These are phyloP conservation scores for Samia ricini DNA, from an alignment of 1,140 invertebrate species.

Conservation along the genomic window DNA sequence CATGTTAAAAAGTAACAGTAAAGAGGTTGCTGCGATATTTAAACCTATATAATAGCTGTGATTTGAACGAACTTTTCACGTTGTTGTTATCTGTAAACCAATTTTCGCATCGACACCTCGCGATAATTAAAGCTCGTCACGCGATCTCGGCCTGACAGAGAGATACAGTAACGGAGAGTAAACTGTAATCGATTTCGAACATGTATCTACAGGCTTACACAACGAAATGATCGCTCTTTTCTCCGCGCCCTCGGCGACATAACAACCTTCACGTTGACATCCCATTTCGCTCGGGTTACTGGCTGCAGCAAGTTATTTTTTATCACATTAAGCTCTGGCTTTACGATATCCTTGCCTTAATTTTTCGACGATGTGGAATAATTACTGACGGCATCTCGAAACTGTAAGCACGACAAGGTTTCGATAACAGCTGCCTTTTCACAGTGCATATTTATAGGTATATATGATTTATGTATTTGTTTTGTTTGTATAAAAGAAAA, in stretches of 20 bases:
- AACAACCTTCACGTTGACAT: conserved; percentile 46
- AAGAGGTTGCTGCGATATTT: neutral
- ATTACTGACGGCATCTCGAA: conserved; percentile 52
- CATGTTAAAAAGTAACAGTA: neutral
- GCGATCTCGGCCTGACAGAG: conserved; percentile 51
- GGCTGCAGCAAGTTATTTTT: conserved; percentile 36
- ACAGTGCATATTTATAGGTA: neutral
- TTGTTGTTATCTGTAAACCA: conserved; percentile 43
- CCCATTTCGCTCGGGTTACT: conserved; percentile 47
- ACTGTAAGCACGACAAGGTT: conserved; percentile 52
- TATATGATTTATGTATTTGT: too few species aligned
- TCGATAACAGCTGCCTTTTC: conserved; percentile 46
- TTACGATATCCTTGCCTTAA: conserved; percentile 59
- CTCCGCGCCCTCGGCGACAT: conserved; percentile 40
- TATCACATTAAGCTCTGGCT: conserved; percentile 44
- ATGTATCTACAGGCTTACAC: conserved; percentile 43
- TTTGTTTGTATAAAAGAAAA: too few species aligned
- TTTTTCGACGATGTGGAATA: conserved; percentile 64
- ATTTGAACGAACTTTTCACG: conserved; percentile 56
- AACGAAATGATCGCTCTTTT: conserved; percentile 40
- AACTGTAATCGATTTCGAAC: conserved; percentile 65
- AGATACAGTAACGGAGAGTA: conserved; percentile 46
- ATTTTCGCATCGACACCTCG: conserved; percentile 71
- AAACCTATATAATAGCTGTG: conserved; percentile 47
- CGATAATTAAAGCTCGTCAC: conserved; percentile 68